Conservation (phyloP, 2,113 vertebrate genomes). For the Platycercus adscitus region DNA sequence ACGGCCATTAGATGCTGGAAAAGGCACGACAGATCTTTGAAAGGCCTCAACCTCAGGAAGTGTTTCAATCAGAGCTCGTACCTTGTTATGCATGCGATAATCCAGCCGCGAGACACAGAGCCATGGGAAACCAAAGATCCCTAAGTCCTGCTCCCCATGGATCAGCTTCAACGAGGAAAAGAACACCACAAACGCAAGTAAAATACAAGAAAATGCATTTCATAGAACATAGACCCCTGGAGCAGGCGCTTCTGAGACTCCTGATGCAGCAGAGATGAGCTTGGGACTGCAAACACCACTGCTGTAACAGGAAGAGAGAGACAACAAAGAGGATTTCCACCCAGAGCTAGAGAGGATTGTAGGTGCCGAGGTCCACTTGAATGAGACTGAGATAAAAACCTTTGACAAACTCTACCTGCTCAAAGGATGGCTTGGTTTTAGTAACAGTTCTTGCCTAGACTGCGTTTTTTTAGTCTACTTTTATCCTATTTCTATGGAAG, state of each 20-base stretch:
- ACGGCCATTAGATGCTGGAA: too few species aligned
- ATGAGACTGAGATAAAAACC: not conserved
- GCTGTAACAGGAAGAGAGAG: not conserved
- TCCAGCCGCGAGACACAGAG: not conserved
- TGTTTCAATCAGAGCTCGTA: not conserved
- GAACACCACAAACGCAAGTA: not conserved
- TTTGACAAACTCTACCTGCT: not conserved
- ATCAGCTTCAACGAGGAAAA: not conserved
- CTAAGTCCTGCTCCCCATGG: rapidly evolving
- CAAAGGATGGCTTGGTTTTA: not conserved
- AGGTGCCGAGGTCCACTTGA: not conserved
- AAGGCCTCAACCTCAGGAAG: not conserved
- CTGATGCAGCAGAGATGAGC: rapidly evolving
- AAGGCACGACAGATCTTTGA: not conserved
- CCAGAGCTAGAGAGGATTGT: not conserved
- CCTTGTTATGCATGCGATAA: not conserved
- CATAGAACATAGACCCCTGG: not conserved
- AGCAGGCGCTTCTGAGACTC: not conserved
- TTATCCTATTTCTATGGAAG: not conserved
- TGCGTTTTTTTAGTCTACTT: not conserved
- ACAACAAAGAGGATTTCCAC: not conserved
- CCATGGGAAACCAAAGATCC: not conserved
- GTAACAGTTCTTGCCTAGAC: not conserved
- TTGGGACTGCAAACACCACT: not conserved
- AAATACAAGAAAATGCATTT: not conserved